Evolutionary conservation across 2,113 vertebrate species (phyloP), one percentile per base, ranked within the genome.

Genomic region (Ochotona princeps): DNA sequence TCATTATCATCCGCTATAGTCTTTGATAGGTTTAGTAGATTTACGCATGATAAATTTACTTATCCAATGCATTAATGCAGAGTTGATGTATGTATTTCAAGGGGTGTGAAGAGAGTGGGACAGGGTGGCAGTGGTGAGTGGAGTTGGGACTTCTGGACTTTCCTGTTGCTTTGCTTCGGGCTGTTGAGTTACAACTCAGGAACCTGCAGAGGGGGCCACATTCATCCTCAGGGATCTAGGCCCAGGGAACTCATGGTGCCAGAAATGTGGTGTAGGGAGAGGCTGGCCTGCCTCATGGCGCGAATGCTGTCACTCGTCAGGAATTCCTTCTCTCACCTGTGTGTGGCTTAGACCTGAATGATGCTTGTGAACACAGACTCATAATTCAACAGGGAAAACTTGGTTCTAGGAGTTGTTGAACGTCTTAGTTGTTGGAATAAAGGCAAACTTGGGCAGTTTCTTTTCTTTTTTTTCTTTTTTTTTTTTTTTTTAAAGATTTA

Each of bases 351-450:
- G 28, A 3, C 21, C 78, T 51, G 44, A 51, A 66, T 57, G 7
- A 13, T 49, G 65, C 30, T 35, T 7, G 5, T 23, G 30, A 65
- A 83, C 69, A 75, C 47, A 32, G 15, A 44, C 38, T 44, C 38
- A 44, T 44, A 44, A 44, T 44, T 44, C 38, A 44, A 44, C 38
- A 44, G 38, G 38, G 38, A 44, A 44, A 44, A 44, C 38, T 25
- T 25, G 7, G 0, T 66, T 92, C 15, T n/a, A 35, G 38, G 57
- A 78, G 57, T 14, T 38, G 60, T 81, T 76, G 85, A 15, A 61
- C 57, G 88, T 80, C 90, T 83, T 82, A 26, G 66, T 85, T n/a
- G 17, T 86, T 74, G 28, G 76, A 76, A 79, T 28, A 61, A 61
- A 93, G 83, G 49, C 25, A 69, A 83, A 69, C 28, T 44, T 90